These are phyloP conservation scores for Hybognathus amarus DNA, from an alignment of 2,797 vertebrate species.

Conservation along the genomic window DNA sequence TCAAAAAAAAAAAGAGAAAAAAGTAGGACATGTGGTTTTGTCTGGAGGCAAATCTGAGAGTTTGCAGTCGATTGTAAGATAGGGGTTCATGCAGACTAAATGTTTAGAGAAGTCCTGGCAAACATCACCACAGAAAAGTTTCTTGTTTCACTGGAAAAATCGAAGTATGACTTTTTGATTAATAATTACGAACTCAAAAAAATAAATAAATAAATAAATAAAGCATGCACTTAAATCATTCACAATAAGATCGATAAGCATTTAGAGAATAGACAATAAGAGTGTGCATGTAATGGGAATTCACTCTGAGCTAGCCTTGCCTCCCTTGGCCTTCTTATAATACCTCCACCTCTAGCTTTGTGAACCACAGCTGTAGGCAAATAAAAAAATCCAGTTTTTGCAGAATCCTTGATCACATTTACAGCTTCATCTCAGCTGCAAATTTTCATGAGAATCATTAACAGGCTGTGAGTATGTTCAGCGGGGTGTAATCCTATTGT, in stretches of 20 bases:
- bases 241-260: not conserved
- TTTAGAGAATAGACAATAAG: not conserved
- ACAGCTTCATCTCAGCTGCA: slow-evolving; percentile 20
- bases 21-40: not conserved
- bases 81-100: not conserved
- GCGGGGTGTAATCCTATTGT: slow-evolving; percentile 50
- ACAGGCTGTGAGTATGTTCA: not conserved
- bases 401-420: not conserved
- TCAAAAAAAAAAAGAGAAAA: not conserved
- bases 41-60: not conserved
- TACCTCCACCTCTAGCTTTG: not conserved
- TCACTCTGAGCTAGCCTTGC: not conserved
- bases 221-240: not conserved
- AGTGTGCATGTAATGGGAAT: not conserved
- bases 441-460: slow-evolving; percentile 29
- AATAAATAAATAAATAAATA: not conserved
- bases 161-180: not conserved
- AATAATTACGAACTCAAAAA: not conserved
- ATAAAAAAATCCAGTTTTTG: not conserved
- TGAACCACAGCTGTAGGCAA: not conserved
- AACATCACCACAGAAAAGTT: not conserved
- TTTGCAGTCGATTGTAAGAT: not conserved
- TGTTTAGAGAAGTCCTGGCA: not conserved
- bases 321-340: not conserved
- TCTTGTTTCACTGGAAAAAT: not conserved